A percentile compares a stretch with the other conserved stretches of the same genome.
Conservation (phyloP, 1,140 invertebrate genomes). For the Pantala flavescens region DNA sequence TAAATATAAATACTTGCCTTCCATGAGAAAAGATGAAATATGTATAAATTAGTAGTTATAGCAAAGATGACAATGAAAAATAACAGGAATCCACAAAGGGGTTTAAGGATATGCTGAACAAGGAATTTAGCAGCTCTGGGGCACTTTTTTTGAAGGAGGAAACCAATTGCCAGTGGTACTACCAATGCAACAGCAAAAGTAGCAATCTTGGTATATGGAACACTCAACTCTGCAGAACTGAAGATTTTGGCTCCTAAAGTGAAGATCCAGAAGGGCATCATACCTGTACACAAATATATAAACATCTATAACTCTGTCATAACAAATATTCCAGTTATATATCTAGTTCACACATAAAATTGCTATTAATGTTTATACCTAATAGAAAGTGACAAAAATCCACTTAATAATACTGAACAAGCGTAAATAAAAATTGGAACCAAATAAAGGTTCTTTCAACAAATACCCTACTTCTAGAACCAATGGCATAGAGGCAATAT, state of each 20-base stretch:
- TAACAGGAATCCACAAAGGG: slow-evolving; percentile 72
- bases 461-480: too few relatives aligned
- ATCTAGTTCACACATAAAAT: too few relatives aligned
- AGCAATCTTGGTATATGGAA: slow-evolving; percentile 75
- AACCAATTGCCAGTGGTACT: slow-evolving; percentile 70
- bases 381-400: too few relatives aligned
- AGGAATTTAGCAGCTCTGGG: slow-evolving; percentile 57
- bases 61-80: slow-evolving; percentile 89
- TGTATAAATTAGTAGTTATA: slow-evolving; percentile 78
- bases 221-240: slow-evolving; percentile 49
- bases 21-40: slow-evolving; percentile 77
- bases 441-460: too few relatives aligned
- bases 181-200: slow-evolving; percentile 65
- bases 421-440: too few relatives aligned
- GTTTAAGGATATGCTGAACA: slow-evolving; percentile 65
- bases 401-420: too few relatives aligned
- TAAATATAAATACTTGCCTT: slow-evolving; percentile 44
- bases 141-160: slow-evolving; percentile 56
- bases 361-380: too few relatives aligned
- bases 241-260: slow-evolving; percentile 80
- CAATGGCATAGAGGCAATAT: too few relatives aligned
- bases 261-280: slow-evolving; percentile 93
- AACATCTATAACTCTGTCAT: too few relatives aligned
- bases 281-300: slow-evolving; percentile 51
- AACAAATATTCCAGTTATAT: too few relatives aligned